Percentiles rank a stretch among this genome's conserved stretches.
Evolutionary conservation across 2,113 vertebrate species (phyloP).

Genomic region (Otolemur garnettii): DNA sequence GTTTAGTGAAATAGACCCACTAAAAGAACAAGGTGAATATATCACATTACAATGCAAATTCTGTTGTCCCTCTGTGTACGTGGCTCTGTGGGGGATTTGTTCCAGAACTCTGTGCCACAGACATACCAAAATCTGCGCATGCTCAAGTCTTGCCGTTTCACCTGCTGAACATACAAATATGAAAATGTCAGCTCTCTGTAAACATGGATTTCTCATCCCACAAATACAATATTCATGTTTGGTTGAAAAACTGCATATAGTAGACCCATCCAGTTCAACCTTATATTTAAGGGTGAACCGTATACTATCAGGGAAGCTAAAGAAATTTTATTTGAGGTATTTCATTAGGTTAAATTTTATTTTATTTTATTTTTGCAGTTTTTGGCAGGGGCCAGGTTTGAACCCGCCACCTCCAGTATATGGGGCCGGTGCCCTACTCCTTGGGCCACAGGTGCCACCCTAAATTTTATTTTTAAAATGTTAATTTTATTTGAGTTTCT

Average conservation of each 20-base stretch:
- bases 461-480: too few relatives aligned
- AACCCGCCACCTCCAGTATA: too few relatives aligned
- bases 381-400: too few relatives aligned
- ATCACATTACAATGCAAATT: not conserved
- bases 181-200: not conserved
- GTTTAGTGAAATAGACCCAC: not conserved
- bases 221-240: not conserved
- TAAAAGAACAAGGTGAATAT: not conserved
- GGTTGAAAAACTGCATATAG: not conserved
- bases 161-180: not conserved
- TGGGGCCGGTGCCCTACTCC: too few relatives aligned
- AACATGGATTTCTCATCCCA: not conserved
- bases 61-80: not conserved
- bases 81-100: not conserved
- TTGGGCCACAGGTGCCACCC: too few relatives aligned
- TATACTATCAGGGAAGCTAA: not conserved
- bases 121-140: not conserved
- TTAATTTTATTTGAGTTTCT: too few relatives aligned
- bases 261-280: not conserved
- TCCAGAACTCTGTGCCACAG: accelerated
- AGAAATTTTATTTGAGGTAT: not conserved
- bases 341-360: not conserved
- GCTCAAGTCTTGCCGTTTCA: not conserved
- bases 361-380: too few relatives aligned
- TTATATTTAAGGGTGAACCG: not conserved